phyloP scores from a whole-genome alignment of 2,888 invertebrate species.

The Quadriops clusia region DNA sequence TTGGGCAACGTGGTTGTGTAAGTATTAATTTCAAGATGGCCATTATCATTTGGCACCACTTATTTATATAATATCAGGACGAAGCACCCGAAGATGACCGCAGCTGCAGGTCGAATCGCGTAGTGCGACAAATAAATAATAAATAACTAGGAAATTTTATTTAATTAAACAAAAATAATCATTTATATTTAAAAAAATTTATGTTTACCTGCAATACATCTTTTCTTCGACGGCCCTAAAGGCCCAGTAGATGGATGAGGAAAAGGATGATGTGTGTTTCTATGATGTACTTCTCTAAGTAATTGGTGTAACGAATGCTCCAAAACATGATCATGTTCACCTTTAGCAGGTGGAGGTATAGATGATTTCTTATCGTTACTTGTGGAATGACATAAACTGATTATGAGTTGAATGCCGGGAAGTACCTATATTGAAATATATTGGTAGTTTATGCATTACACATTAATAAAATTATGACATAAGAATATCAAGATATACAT shows the following conservation, averaged over 20 bases:
- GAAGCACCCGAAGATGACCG: too few relatives aligned
- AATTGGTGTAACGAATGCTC: conserved; percentile 94
- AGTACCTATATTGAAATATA: conserved; percentile 48
- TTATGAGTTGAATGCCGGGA: conserved; percentile 86
- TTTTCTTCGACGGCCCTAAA: conserved; percentile 81
- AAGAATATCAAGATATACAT: background rate
- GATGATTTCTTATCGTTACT: conserved; percentile 41
- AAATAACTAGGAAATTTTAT: too few relatives aligned
- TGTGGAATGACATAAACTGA: conserved; percentile 81
- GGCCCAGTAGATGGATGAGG: conserved; percentile 93
- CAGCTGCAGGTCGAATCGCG: too few relatives aligned
- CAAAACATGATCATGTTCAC: conserved; percentile 90
- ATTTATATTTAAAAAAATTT: too few relatives aligned
- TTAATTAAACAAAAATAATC: too few relatives aligned
- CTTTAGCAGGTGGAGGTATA: conserved; percentile 40
- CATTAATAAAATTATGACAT: background rate
- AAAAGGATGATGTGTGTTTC: conserved; percentile 86
- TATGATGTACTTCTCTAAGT: conserved; percentile 81
- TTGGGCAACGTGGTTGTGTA: too few relatives aligned
- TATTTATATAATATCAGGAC: too few relatives aligned
- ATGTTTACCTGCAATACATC: conserved; percentile 68
- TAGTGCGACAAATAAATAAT: too few relatives aligned
- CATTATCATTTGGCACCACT: too few relatives aligned
- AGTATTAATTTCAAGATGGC: too few relatives aligned
- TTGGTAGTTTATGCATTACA: conserved; percentile 4